Base-by-base conservation (phyloP, 2,113 vertebrate species). In the Nothobranchius kuhntae region DNA sequence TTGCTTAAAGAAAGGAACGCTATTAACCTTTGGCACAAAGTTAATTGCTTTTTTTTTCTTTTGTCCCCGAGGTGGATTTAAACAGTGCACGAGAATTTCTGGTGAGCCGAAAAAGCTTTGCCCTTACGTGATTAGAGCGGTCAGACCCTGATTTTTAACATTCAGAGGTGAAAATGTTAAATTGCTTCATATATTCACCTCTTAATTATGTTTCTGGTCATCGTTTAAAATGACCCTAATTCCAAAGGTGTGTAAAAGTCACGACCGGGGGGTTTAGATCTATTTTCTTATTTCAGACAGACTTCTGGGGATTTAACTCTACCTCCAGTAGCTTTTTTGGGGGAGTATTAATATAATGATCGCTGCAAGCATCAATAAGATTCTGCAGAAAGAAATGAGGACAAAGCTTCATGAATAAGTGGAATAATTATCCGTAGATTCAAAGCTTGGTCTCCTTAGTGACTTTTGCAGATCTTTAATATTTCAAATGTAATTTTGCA, bases 11-110 rank as follows among this genome's bases (percentile, higher is more conserved):
- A 83, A 65, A 70, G 72, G 82, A 89, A 88, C 53, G 65, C 63
- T 81, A 81, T 89, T 91, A 89, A 89, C 88, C 89, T 91, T 89
- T 89, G 82, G 67, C 86, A 82, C 81, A 26, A 30, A 70, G 64
- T 89, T 92, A 89, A 91, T 89, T 87, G 84, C 81, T 80, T 86
- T 77, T 46, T 58, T 42, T 81, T 80, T 21, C 21, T 21, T 21
- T 21, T 21, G 21, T 21, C 21, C 65, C 51, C 75, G 65, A 56
- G 15, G 55, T 65, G 64, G 66, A 67, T 40, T 64, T 82, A 70
- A 89, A 78, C 68, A 65, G 63, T 48, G 76, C 30, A 10, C 72
- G 35, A 30, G 69, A 76, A 57, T 71, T 63, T 81, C 54, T 66
- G 47, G 40, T 7, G 66, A 60, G 78, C 4, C 44, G 15, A 0